phyloP scores from a whole-genome alignment of 2,797 vertebrate species.

The Eulemur rubriventer region DNA sequence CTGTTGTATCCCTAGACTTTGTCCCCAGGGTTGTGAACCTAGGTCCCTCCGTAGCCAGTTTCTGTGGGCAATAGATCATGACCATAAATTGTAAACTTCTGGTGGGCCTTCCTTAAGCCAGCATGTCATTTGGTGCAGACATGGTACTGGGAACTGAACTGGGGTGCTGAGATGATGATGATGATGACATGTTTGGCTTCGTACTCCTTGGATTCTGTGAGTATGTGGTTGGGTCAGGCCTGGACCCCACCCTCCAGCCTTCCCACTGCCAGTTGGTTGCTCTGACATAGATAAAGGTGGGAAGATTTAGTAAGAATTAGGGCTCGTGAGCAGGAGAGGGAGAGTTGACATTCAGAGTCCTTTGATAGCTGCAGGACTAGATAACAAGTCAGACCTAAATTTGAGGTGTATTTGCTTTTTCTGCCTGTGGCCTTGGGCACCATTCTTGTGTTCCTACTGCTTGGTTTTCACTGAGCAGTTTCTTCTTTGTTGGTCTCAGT shows the following conservation, averaged over 20 bases:
- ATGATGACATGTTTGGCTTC: not conserved
- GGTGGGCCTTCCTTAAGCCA: not conserved
- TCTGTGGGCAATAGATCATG: not conserved
- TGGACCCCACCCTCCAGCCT: not conserved
- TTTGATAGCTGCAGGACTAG: not conserved
- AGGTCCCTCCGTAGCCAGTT: not conserved
- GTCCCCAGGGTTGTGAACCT: not conserved
- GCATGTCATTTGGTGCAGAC: not conserved
- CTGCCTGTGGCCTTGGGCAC: not conserved
- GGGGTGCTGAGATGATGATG: not conserved
- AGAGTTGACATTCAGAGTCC: not conserved
- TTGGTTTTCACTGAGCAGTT: not conserved
- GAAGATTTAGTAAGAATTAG: not conserved
- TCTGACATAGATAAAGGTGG: not conserved
- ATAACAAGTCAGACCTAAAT: slow-evolving; percentile 14
- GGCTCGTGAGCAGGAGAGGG: not conserved
- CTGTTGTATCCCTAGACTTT: not conserved
- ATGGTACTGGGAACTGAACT: not conserved
- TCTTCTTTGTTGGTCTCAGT: not conserved
- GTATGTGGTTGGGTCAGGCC: not conserved
- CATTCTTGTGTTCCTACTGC: not conserved
- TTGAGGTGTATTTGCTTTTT: not conserved
- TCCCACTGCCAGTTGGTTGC: not conserved
- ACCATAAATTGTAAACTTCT: not conserved
- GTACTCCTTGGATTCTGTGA: not conserved